Evolutionary conservation across 2,113 vertebrate genomes (phyloP).

Genomic region (Perca schrenkii): DNA sequence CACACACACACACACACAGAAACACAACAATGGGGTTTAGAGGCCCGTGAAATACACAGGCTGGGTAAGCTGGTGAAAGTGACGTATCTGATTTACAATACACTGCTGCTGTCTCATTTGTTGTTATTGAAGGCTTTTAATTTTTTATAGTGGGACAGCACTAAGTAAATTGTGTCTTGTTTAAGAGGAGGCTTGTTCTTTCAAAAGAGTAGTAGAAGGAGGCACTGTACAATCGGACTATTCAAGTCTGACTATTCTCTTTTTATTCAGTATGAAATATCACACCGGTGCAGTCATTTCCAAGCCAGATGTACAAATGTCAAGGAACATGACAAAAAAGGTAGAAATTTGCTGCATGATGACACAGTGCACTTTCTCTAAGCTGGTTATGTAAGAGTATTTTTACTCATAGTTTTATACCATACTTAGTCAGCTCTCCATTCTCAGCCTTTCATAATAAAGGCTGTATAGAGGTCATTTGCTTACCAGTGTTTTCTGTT

Average conservation of each 20-base stretch:
- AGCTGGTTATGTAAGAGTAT: conserved; percentile 23
- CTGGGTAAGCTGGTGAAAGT: conserved; percentile 88
- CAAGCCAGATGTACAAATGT: neutral
- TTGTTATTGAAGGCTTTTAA: conserved; percentile 94
- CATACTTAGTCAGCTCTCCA: conserved; percentile 4
- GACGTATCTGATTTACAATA: conserved; percentile 91
- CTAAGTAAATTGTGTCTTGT: conserved; percentile 91
- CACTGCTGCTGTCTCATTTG: conserved; percentile 89
- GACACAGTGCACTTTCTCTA: neutral
- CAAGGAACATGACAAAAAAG: conserved; percentile 2
- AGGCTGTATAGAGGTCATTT: neutral
- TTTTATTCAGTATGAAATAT: conserved; percentile 12
- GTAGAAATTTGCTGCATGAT: neutral
- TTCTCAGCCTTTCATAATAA: neutral
- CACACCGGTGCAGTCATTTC: neutral
- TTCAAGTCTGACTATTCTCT: conserved; percentile 6
- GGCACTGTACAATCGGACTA: conserved; percentile 32
- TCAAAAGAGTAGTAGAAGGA: conserved; percentile 40
- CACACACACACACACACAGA: conserved; percentile 87
- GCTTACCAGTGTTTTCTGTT: conserved; percentile 9
- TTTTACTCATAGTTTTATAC: conserved; percentile 17
- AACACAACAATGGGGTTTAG: conserved; percentile 91
- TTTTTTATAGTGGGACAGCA: conserved; percentile 92
- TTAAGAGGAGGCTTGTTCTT: conserved; percentile 68
- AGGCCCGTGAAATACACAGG: conserved; percentile 93